These are phyloP conservation scores for Mallateleia sp. DNA, from an alignment of 2,888 invertebrate genomes.

Conservation along the genomic window DNA sequence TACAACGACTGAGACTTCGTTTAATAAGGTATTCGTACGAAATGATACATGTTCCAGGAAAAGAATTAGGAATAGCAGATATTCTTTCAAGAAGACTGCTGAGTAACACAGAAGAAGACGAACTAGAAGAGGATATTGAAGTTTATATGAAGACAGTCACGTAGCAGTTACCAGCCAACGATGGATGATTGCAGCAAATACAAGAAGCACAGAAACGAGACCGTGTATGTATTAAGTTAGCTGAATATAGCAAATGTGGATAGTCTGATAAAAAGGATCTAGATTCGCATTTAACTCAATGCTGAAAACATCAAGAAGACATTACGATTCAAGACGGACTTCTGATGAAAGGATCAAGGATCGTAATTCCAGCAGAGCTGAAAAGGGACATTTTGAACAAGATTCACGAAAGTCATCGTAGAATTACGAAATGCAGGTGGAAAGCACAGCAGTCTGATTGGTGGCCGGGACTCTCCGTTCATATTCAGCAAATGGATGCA, in stretches of 20 bases:
- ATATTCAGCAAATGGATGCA: background rate
- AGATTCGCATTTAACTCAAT: no score
- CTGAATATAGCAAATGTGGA: no score
- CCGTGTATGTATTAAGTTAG: no score
- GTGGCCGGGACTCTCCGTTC: conserved; percentile 3
- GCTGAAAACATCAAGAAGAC: conserved; percentile 61
- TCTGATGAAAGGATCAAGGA: conserved; percentile 68
- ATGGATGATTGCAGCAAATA: no score
- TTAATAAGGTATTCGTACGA: conserved; percentile 82
- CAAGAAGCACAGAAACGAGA: no score
- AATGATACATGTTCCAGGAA: conserved; percentile 83
- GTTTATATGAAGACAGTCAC: no score
- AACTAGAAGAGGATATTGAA: conserved; percentile 41
- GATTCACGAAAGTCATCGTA: background rate
- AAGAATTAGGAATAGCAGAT: conserved; percentile 83
- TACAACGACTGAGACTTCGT: conserved; percentile 85
- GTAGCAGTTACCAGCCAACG: no score
- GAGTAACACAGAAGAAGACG: background rate
- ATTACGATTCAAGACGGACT: conserved; percentile 68
- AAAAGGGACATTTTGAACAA: background rate
- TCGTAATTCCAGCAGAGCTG: conserved; percentile 64
- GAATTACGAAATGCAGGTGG: background rate
- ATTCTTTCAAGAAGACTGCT: conserved; percentile 78
- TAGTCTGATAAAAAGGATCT: no score
- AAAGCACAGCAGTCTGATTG: background rate